These are phyloP conservation scores for Gymnoscopelus microlampas DNA, from an alignment of 2,797 vertebrate genomes.

Conservation along the genomic window DNA sequence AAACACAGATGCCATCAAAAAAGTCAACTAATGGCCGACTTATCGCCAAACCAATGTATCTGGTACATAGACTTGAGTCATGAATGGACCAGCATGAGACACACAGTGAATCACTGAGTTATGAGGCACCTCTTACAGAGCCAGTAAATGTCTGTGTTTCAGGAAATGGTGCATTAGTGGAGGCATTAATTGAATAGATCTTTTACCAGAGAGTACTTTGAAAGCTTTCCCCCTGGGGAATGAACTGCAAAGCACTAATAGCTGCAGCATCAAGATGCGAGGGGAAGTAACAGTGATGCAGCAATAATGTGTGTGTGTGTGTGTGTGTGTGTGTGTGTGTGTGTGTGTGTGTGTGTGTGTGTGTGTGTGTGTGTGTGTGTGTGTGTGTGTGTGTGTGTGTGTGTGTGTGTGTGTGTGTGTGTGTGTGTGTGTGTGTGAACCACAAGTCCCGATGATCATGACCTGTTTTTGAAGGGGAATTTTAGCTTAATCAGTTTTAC, in stretches of 20 bases:
- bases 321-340: too few relatives aligned
- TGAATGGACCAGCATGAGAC: constrained; percentile 33
- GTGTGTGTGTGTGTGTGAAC: neutral
- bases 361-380: too few relatives aligned
- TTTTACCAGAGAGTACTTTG: constrained; percentile 44
- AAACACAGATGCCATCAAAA: neutral
- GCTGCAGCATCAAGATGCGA: constrained; percentile 4
- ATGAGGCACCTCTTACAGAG: constrained; percentile 32
- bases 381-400: too few relatives aligned
- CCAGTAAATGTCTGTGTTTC: constrained; percentile 42
- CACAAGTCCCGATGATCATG: constrained; percentile 2
- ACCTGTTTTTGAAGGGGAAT: constrained; percentile 1
- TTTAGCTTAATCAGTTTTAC: constrained; percentile 14
- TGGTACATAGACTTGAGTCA: constrained; percentile 39
- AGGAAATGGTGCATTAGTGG: constrained; percentile 58
- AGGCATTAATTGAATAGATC: constrained; percentile 58
- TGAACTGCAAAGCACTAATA: constrained; percentile 22
- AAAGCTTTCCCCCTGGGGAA: constrained; percentile 11
- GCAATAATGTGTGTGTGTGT: neutral
- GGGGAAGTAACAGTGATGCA: constrained; percentile 11
- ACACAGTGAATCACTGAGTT: constrained; percentile 44
- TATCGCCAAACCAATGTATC: constrained; percentile 12
- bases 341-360: too few relatives aligned
- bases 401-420: too few relatives aligned
- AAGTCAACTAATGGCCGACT: constrained; percentile 34